Evolutionary conservation across 1,140 invertebrate genomes (phyloP).

Genomic region (Calephelis virginiensis): DNA sequence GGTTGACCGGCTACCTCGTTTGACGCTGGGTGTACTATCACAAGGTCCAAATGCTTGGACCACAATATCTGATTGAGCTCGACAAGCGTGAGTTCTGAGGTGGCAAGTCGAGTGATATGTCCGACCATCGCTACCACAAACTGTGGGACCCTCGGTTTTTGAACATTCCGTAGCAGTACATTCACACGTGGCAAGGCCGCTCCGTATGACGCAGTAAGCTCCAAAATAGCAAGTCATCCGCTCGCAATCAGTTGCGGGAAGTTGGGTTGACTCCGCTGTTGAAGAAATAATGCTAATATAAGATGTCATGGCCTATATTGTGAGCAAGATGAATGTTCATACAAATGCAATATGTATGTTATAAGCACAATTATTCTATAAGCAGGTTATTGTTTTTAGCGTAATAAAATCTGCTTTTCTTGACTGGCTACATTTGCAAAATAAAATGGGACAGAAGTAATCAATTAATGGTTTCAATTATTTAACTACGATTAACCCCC

Average conservation of each 20-base stretch:
- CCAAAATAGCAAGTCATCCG: conserved; percentile 91
- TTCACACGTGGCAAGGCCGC: conserved; percentile 84
- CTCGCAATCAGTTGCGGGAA: conserved; percentile 84
- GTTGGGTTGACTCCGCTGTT: conserved; percentile 83
- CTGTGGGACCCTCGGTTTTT: conserved; percentile 66
- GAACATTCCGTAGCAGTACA: conserved; percentile 82
- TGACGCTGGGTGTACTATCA: conserved; percentile 54
- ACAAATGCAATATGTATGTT: conserved; percentile 1
- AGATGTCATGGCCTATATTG: not conserved
- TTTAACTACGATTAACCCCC: no score
- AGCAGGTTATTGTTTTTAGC: no score
- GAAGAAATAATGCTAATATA: conserved; percentile 28
- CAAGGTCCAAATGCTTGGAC: conserved; percentile 88
- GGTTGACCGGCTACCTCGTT: conserved; percentile 67
- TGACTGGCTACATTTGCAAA: no score
- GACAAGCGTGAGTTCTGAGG: conserved; percentile 86
- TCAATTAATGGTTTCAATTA: no score
- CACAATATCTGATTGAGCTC: conserved; percentile 88
- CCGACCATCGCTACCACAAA: conserved; percentile 89
- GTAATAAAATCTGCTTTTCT: no score
- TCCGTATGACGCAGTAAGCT: conserved; percentile 86
- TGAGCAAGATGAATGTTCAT: conserved; percentile 1
- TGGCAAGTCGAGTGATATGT: conserved; percentile 87
- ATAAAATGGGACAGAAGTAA: no score
- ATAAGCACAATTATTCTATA: no score